These are phyloP conservation scores for Drosophila nigricruria DNA, from an alignment of 2,888 invertebrate genomes.

Conservation along the genomic window DNA sequence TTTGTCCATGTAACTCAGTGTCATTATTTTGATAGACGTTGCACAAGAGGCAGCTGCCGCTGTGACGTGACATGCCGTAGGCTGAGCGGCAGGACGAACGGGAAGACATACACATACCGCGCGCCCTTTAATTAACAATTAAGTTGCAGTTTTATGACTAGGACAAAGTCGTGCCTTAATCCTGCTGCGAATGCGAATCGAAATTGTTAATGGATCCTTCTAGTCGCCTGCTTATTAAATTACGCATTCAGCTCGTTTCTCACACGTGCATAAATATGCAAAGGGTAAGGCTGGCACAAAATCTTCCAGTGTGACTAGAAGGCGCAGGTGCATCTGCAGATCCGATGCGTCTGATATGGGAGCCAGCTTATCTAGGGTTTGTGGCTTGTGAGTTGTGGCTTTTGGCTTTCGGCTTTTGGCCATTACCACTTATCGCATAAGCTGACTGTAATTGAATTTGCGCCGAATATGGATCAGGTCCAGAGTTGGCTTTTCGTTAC, in stretches of 20 bases:
- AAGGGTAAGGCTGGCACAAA: slow-evolving; percentile 38
- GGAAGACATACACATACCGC: background rate
- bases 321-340: slow-evolving; percentile 59
- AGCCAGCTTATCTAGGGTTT: slow-evolving; percentile 38
- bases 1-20: slow-evolving; percentile 51
- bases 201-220: slow-evolving; percentile 23
- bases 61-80: slow-evolving; percentile 55
- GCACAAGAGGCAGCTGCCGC: slow-evolving; percentile 43
- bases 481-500: slow-evolving; percentile 25
- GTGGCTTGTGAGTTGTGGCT: slow-evolving; percentile 14
- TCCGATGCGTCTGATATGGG: slow-evolving; percentile 51
- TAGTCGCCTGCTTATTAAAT: slow-evolving; percentile 68
- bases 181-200: slow-evolving; percentile 26
- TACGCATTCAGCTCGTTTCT: slow-evolving; percentile 75
- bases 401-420: slow-evolving; percentile 31
- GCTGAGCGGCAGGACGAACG: slow-evolving; percentile 14
- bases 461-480: slow-evolving; percentile 12
- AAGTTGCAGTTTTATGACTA: slow-evolving; percentile 71
- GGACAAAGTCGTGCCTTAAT: slow-evolving; percentile 66
- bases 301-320: slow-evolving; percentile 34
- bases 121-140: slow-evolving; percentile 81
- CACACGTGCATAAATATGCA: slow-evolving; percentile 61
- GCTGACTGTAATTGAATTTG: slow-evolving; percentile 71
- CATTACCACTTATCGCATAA: slow-evolving; percentile 62
- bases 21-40: slow-evolving; percentile 75